phyloP scores from a whole-genome alignment of 2,888 invertebrate genomes.

The Morpho achilles region DNA sequence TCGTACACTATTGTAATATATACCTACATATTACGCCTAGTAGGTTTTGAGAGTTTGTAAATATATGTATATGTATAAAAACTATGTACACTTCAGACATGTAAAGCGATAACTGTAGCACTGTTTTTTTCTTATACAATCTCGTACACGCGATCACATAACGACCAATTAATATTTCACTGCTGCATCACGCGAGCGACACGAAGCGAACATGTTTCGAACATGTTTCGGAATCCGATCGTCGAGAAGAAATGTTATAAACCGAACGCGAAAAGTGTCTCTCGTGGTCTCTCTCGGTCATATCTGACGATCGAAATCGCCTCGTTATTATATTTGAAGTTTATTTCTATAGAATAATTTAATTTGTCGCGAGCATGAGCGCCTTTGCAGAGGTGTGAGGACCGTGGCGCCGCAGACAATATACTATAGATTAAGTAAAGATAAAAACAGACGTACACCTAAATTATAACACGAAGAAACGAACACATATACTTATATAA shows the following conservation, averaged over 20 bases:
- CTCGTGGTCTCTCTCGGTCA: slow-evolving; percentile 4
- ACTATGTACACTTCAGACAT: slow-evolving; percentile 31
- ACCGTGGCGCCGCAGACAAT: no score
- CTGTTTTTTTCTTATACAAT: slow-evolving; percentile 25
- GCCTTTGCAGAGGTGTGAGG: no score
- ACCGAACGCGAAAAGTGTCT: slow-evolving; percentile 22
- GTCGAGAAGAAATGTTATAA: no score
- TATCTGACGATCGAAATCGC: slow-evolving; percentile 17
- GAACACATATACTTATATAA: no score
- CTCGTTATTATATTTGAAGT: slow-evolving; percentile 26
- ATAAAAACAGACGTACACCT: no score
- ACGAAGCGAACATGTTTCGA: no score
- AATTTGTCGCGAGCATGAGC: background rate
- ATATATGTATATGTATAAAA: slow-evolving; percentile 32
- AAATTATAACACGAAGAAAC: no score
- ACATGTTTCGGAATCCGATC: no score
- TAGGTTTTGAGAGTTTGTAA: slow-evolving; percentile 32
- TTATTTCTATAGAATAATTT: slow-evolving; percentile 22
- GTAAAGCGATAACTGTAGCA: slow-evolving; percentile 37
- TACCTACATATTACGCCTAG: slow-evolving; percentile 16
- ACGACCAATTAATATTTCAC: slow-evolving; percentile 47
- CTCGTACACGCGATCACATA: slow-evolving; percentile 30
- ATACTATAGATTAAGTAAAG: no score
- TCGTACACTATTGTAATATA: slow-evolving; percentile 24
- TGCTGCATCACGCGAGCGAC: slow-evolving; percentile 19